Evolutionary conservation across 1,140 invertebrate species (phyloP).

Genomic region (Adoxophyes honmai): DNA sequence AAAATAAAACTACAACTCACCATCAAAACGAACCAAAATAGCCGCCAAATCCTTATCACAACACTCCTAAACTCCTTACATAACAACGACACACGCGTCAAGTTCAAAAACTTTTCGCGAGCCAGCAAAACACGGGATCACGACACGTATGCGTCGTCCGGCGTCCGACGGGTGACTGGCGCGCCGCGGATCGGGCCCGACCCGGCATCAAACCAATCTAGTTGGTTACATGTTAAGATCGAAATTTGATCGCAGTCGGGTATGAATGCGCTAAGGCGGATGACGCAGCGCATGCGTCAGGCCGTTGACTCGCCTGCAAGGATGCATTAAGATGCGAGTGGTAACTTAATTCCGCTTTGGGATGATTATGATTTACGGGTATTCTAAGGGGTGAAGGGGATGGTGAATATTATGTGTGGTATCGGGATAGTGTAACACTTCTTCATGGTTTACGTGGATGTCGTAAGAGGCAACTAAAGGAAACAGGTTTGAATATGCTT

Average conservation of each 20-base stretch:
- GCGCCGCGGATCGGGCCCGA: background rate
- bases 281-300: conserved; percentile 53
- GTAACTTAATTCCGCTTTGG: conserved; percentile 16
- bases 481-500: no score
- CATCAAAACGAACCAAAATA: background rate
- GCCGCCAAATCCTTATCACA: conserved; percentile 15
- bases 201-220: conserved; percentile 37
- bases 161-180: conserved; percentile 44
- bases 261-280: conserved; percentile 42
- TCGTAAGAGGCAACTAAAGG: no score
- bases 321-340: conserved; percentile 16
- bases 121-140: conserved; percentile 24
- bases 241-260: conserved; percentile 72
- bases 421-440: no score
- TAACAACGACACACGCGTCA: conserved; percentile 24
- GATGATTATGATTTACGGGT: conserved; percentile 1
- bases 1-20: conserved; percentile 1
- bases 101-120: conserved; percentile 52
- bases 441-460: no score
- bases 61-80: background rate
- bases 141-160: conserved; percentile 26
- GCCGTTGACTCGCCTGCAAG: conserved; percentile 56
- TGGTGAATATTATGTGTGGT: no score
- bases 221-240: conserved; percentile 69
- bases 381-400: no score